Percentiles rank a stretch among this genome's conserved stretches.
Conservation (phyloP, 1,140 invertebrate genomes). For the Drosophila ohnishii region DNA sequence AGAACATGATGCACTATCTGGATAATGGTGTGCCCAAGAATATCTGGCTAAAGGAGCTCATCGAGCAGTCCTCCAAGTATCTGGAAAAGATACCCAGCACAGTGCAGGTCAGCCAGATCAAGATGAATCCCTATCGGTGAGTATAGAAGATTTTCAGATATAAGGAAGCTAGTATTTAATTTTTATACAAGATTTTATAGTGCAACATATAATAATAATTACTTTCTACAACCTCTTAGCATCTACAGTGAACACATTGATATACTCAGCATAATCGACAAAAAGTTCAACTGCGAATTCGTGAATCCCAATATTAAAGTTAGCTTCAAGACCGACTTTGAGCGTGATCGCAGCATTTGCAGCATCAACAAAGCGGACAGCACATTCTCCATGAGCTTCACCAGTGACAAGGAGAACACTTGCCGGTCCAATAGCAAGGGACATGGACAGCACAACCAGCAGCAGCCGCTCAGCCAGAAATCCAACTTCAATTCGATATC, state of each 20-base stretch:
- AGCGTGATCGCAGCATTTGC: neutral
- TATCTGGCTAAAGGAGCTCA: constrained; percentile 36
- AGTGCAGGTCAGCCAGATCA: constrained; percentile 39
- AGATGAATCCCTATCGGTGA: constrained; percentile 64
- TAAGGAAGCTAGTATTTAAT: neutral
- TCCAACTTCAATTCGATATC: neutral
- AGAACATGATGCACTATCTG: constrained; percentile 51
- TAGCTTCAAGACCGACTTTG: constrained; percentile 12
- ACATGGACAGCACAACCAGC: neutral
- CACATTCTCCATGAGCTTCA: neutral
- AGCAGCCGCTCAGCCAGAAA: neutral
- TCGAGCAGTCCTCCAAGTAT: constrained; percentile 26
- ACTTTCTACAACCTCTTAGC: constrained; percentile 6
- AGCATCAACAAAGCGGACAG: neutral
- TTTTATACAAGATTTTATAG: no score
- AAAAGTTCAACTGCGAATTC: constrained; percentile 20
- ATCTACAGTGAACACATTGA: constrained; percentile 2
- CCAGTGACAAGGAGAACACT: constrained; percentile 8
- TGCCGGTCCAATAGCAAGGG: neutral
- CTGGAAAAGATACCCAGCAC: constrained; percentile 59
- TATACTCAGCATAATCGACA: constrained; percentile 2
- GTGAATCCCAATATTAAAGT: constrained; percentile 42
- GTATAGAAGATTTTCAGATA: neutral
- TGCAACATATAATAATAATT: neutral
- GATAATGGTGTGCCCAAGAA: constrained; percentile 23